phyloP scores from a whole-genome alignment of 2,888 invertebrate species.

The Drosophila quinaria region DNA sequence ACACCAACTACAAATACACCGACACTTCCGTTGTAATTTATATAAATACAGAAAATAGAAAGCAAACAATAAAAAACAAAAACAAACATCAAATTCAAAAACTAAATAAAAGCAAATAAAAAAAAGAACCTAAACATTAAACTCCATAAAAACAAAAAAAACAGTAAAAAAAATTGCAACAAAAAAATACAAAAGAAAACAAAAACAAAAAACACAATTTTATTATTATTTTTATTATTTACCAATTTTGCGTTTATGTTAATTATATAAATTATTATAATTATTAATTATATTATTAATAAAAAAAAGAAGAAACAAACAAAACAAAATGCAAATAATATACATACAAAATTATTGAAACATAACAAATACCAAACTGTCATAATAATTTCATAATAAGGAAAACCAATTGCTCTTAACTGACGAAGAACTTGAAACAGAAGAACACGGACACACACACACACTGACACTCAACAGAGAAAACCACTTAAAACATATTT shows the following conservation, averaged over 20 bases:
- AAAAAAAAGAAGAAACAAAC: constrained; percentile 60
- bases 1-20: constrained; percentile 87
- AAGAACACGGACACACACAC: constrained; percentile 16
- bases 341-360: constrained; percentile 46
- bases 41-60: constrained; percentile 44
- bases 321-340: constrained; percentile 59
- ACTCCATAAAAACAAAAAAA: constrained; percentile 55
- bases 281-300: constrained; percentile 82
- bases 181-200: constrained; percentile 52
- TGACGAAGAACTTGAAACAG: constrained; percentile 46
- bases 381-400: constrained; percentile 49
- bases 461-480: constrained; percentile 24
- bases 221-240: constrained; percentile 83
- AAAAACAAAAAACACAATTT: constrained; percentile 58
- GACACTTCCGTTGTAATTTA: constrained; percentile 86
- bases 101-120: constrained; percentile 1
- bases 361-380: constrained; percentile 43
- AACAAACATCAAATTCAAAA: constrained; percentile 1
- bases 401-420: constrained; percentile 63
- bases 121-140: constrained; percentile 34
- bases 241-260: constrained; percentile 84
- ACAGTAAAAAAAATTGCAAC: constrained; percentile 56
- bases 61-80: constrained; percentile 23
- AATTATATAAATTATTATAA: constrained; percentile 84
- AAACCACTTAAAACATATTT: constrained; percentile 50